phyloP scores from a whole-genome alignment of 1,140 invertebrate genomes.

The Drosophila murphyi region DNA sequence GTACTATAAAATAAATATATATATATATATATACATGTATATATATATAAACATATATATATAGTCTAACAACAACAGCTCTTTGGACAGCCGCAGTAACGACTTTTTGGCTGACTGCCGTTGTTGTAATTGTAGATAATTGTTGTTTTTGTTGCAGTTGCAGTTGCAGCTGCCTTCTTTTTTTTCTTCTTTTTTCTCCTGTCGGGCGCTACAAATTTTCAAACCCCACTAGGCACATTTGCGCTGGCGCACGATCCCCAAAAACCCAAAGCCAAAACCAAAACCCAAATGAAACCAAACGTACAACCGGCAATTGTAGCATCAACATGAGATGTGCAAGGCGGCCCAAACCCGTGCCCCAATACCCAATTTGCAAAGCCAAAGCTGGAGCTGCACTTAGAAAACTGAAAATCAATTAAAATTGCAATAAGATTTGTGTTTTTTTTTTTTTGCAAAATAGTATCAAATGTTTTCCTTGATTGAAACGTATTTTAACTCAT shows the following conservation, averaged over 20 bases:
- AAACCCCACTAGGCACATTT: conserved; percentile 78
- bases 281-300: conserved; percentile 39
- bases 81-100: conserved; percentile 55
- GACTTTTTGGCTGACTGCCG: conserved; percentile 65
- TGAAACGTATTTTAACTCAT: too few species aligned
- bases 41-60: not conserved
- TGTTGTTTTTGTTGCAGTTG: conserved; percentile 55
- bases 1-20: not conserved
- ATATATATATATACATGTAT: not conserved
- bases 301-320: conserved; percentile 74
- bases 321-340: conserved; percentile 77
- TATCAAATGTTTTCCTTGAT: too few species aligned
- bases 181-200: conserved; percentile 18
- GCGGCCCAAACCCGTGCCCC: conserved; percentile 33
- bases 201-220: conserved; percentile 76
- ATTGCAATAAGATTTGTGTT: too few species aligned
- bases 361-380: conserved; percentile 7
- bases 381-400: not conserved
- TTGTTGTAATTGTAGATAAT: conserved; percentile 81
- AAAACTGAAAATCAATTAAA: not conserved
- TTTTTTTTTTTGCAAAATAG: too few species aligned
- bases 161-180: conserved; percentile 49
- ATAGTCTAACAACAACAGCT: conserved; percentile 11
- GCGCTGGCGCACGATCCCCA: conserved; percentile 70
- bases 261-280: conserved; percentile 6